Evolutionary conservation across 2,888 invertebrate species (phyloP), one percentile per base, ranked within the genome.

Genomic region (Trileptium ribeirensis): DNA sequence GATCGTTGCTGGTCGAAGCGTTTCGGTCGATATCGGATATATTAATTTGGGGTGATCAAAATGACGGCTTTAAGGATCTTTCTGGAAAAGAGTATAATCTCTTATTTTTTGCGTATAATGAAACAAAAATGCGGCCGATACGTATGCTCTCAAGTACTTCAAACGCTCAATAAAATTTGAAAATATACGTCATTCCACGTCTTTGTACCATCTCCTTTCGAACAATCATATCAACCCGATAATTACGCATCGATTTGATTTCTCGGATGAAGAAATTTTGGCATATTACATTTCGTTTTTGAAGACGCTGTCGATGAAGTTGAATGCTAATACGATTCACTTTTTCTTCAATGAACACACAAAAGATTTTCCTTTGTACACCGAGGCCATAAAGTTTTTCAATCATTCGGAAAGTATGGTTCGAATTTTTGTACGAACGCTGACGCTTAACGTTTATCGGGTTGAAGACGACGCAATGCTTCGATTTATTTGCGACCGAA

Each of bases 291-390:
- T 99, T 89, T 96, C 98, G 78, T 99, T 99, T 89, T 91, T 99
- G 85, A 99, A 99, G 90, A 99, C 98, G 0, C 91, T 99, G 80
- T 99, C 98, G 86, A 91, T 99, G 81, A 99, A 99, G 90, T 91
- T 99, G 79, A 99, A 99, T 91, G 93, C 94, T 84, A 96, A 98
- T 88, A 99, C 99, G 0, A 97, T 99, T 88, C 98, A 99, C 90
- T 99, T 99, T 91, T 99, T 99, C 91, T 99, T 97, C 89, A 99
- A 98, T 91, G 98, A 99, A 95, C 94, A 96, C 88, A 98, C 98
- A 80, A 96, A 97, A 90, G 99, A 99, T 90, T 99, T 99, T 90
- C 98, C 99, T 2, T 91, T 99, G 31, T 98, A 99, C 89, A 98
- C 98, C 0, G 99, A 99, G 91, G 97, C 97, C 51, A 96, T 99